Conservation (phyloP, 1,140 invertebrate genomes). For the Bursaphelenchus mucronatus region DNA sequence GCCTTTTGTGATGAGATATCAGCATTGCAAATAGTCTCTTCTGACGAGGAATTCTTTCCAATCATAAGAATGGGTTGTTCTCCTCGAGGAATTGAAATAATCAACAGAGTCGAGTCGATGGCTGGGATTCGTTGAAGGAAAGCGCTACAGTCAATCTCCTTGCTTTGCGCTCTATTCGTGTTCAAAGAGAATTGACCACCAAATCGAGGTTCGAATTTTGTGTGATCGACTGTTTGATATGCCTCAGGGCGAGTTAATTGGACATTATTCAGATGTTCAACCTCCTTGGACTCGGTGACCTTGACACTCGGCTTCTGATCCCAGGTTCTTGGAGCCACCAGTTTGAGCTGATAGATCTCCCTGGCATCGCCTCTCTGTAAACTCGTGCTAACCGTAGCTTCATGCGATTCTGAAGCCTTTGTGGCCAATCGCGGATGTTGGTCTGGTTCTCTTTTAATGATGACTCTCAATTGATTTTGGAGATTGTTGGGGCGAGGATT, state of each 20-base stretch:
- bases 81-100: slow-evolving; percentile 18
- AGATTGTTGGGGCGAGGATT: slow-evolving; percentile 27
- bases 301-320: slow-evolving; percentile 28
- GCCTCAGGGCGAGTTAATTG: slow-evolving; percentile 33
- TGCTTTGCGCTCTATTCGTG: slow-evolving; percentile 1
- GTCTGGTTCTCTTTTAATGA: slow-evolving; percentile 23
- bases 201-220: slow-evolving; percentile 33
- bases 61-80: slow-evolving; percentile 10
- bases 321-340: slow-evolving; percentile 14
- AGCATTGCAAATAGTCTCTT: slow-evolving; percentile 6
- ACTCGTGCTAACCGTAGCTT: slow-evolving; percentile 18
- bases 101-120: background rate
- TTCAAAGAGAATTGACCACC: slow-evolving; percentile 29
- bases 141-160: background rate
- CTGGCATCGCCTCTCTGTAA: slow-evolving; percentile 25
- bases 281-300: slow-evolving; percentile 37
- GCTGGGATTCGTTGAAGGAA: slow-evolving; percentile 3
- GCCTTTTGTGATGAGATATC: slow-evolving; percentile 14
- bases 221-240: slow-evolving; percentile 27
- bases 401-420: slow-evolving; percentile 14
- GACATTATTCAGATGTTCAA: slow-evolving; percentile 46
- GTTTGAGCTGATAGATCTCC: background rate
- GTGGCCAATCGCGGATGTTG: slow-evolving; percentile 11
- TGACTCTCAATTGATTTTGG: background rate
- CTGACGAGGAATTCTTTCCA: background rate